Evolutionary conservation across 2,113 vertebrate species (phyloP).

Genomic region (Pseudopodoces humilis): DNA sequence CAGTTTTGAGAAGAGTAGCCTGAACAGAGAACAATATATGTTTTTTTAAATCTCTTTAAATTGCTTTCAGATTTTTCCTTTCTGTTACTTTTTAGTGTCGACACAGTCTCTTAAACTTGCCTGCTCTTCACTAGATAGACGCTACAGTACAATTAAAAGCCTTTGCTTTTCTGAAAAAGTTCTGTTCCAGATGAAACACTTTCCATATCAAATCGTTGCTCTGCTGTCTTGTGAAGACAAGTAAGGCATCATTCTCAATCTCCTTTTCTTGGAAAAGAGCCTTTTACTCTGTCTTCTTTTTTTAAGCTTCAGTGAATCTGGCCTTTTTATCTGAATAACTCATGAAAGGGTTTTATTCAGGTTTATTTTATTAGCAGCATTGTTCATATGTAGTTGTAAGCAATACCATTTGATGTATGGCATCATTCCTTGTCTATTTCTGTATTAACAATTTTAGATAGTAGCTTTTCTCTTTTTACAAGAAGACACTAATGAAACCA

Average conservation of each 20-base stretch:
- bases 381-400: background rate
- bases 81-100: background rate
- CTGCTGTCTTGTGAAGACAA: background rate
- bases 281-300: background rate
- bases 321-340: constrained; percentile 1
- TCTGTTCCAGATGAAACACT: constrained; percentile 2
- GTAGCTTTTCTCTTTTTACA: constrained; percentile 24
- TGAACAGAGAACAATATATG: background rate
- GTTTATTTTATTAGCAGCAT: constrained; percentile 48
- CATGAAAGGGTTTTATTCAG: constrained; percentile 16
- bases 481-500: constrained; percentile 30
- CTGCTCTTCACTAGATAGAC: background rate
- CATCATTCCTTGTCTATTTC: constrained; percentile 15
- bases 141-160: background rate
- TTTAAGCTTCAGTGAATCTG: background rate
- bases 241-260: background rate
- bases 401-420: background rate
- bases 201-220: background rate
- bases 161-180: constrained; percentile 8
- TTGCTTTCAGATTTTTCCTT: background rate
- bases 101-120: background rate
- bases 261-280: background rate
- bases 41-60: background rate
- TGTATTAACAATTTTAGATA: background rate
- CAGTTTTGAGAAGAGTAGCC: background rate